phyloP scores from a whole-genome alignment of 2,888 invertebrate genomes.

The Polydrusus tereticollis region DNA sequence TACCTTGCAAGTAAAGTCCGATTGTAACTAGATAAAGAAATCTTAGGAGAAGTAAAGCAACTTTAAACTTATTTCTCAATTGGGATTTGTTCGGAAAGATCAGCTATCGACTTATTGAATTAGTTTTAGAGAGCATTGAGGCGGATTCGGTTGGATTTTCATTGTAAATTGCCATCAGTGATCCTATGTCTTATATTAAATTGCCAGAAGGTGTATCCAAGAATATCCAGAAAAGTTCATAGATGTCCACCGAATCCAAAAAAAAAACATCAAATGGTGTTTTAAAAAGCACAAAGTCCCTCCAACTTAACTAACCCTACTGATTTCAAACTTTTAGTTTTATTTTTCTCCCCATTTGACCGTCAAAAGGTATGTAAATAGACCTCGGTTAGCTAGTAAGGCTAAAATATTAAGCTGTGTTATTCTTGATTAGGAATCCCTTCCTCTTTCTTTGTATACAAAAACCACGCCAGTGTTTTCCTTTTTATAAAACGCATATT shows the following conservation, averaged over 20 bases:
- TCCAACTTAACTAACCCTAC: not conserved
- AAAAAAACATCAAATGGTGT: not conserved
- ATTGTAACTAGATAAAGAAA: not conserved
- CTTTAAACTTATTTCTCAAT: not conserved
- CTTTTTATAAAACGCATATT: no score
- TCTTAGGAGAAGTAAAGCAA: not conserved
- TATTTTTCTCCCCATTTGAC: not conserved
- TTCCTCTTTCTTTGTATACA: no score
- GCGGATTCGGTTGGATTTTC: not conserved
- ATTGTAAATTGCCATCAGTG: no score
- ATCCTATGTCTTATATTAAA: no score
- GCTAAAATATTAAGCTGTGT: slow-evolving; percentile 4
- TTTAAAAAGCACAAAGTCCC: not conserved
- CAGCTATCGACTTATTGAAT: not conserved
- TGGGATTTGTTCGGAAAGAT: not conserved
- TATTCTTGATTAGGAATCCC: slow-evolving; percentile 3
- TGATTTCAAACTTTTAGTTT: not conserved
- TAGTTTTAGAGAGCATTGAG: not conserved
- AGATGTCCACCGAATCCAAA: no score
- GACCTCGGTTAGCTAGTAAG: slow-evolving; percentile 2
- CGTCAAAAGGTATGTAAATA: not conserved
- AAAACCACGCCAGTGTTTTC: no score
- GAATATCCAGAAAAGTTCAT: no score
- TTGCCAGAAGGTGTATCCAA: no score
- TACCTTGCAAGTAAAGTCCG: no score